Evolutionary conservation across 2,888 invertebrate genomes (phyloP), one percentile per base, ranked within the genome.

Genomic region (Onchidella celtica): DNA sequence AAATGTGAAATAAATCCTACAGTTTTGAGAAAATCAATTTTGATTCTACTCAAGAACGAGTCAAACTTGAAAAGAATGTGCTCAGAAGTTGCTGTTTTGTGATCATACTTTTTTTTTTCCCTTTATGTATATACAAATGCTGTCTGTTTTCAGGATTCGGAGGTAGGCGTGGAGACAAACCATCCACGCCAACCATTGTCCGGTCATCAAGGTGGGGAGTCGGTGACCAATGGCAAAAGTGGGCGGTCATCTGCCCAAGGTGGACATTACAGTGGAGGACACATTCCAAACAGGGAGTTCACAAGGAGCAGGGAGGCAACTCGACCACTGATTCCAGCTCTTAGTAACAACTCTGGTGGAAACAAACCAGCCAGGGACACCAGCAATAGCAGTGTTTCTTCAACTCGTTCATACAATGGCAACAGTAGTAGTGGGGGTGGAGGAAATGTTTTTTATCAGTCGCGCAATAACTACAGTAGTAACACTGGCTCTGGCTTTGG

Each of bases 341-440:
- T 69, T 6, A 34, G 69, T 11, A 29, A 38, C 55, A 72, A 61
- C 32, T 75, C 83, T 1, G 81, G 82, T n/a, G 88, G 88, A 14
- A 27, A 70, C 61, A 81, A 81, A n/a, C 70, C 81, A 73, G 86
- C 85, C 68, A 86, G 91, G 11, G 91, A 91, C 73, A 85, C 87
- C 24, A 91, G 90, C 79, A 86, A 87, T 24, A 90, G 89, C 85
- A 90, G 89, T 83, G 90, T 89, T 29, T 89, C 90, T 14, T 90
- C 91, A 24, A 89, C 86, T 73, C 86, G 88, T 40, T 89, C 89
- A 29, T 78, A 61, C 70, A 66, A 65, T 65, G 82, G 80, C 57
- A 70, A 59, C 78, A 77, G 40, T 61, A 78, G 36, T 70, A 69
- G 70, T 73, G 74, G 78, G 24, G 69, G 79, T 36, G 74, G 82